These are phyloP conservation scores for Aromia moschata DNA, from an alignment of 2,888 invertebrate genomes.

Conservation along the genomic window DNA sequence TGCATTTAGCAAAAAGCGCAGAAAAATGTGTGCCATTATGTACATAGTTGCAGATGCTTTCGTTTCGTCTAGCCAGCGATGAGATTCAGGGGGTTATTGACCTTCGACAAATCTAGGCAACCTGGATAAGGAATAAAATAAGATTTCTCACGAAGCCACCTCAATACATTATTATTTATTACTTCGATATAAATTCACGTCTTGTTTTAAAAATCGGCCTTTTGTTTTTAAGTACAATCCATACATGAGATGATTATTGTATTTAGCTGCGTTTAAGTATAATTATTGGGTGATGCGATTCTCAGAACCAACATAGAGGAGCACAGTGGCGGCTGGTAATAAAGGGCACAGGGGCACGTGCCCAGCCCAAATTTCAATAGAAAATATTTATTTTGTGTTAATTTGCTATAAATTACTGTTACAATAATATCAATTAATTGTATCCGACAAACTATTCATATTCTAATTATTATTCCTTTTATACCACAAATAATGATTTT, in stretches of 20 bases:
- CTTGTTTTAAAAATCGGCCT: conserved; percentile 13
- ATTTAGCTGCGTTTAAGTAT: conserved; percentile 17
- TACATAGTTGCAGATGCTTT: conserved; percentile 51
- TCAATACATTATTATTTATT: conserved; percentile 29
- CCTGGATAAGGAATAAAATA: conserved; percentile 44
- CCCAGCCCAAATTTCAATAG: no score
- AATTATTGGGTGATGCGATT: conserved; percentile 6
- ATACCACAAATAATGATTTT: no score
- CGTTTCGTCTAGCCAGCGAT: conserved; percentile 50
- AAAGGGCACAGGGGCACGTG: no score
- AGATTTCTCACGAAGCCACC: conserved; percentile 41
- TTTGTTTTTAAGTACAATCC: conserved; percentile 6
- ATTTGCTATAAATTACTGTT: no score
- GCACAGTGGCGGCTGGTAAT: no score
- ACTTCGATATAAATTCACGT: conserved; percentile 4
- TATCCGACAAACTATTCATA: no score
- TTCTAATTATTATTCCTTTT: no score
- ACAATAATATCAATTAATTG: no score
- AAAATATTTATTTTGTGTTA: no score
- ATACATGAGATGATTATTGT: conserved; percentile 20
- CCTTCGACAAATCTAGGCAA: conserved; percentile 51
- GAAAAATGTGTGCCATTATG: conserved; percentile 53
- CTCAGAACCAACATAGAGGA: no score
- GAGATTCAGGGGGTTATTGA: conserved; percentile 48
- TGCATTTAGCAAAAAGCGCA: conserved; percentile 39